Percentiles rank a stretch among this genome's conserved stretches.
phyloP scores from a whole-genome alignment of 2,888 invertebrate genomes.

The Shargacucullia verbasci region DNA sequence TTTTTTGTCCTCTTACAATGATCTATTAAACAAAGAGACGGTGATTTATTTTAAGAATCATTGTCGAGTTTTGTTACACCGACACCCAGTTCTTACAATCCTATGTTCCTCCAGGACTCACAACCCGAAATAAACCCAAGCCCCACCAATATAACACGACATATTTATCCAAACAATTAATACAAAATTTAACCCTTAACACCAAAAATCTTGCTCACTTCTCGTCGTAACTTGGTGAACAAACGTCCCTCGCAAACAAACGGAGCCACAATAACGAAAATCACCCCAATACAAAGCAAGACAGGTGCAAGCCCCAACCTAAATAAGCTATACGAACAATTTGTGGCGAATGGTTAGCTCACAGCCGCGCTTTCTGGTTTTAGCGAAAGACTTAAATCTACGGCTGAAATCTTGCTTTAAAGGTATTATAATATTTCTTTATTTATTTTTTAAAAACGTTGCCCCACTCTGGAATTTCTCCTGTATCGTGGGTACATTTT shows the following conservation, averaged over 20 bases:
- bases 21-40: too few relatives aligned
- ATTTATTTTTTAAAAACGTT: too few relatives aligned
- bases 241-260: conserved; percentile 38
- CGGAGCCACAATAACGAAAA: conserved; percentile 58
- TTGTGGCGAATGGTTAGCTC: conserved; percentile 60
- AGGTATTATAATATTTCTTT: too few relatives aligned
- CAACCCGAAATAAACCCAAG: not conserved
- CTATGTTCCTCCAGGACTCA: too few relatives aligned
- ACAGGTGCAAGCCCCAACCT: conserved; percentile 69
- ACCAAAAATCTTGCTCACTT: conserved; percentile 38
- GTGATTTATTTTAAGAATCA: too few relatives aligned
- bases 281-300: conserved; percentile 59
- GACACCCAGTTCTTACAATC: too few relatives aligned
- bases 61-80: too few relatives aligned
- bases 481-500: too few relatives aligned
- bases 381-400: conserved; percentile 22
- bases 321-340: conserved; percentile 74
- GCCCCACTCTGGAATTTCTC: too few relatives aligned
- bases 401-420: conserved; percentile 14
- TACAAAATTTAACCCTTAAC: conserved; percentile 22
- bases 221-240: conserved; percentile 22
- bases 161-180: conserved; percentile 26
- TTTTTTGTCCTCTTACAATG: too few relatives aligned
- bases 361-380: conserved; percentile 20
- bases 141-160: conserved; percentile 2